Evolutionary conservation across 1,140 invertebrate species (phyloP).

Genomic region (Homalodisca vitripennis): DNA sequence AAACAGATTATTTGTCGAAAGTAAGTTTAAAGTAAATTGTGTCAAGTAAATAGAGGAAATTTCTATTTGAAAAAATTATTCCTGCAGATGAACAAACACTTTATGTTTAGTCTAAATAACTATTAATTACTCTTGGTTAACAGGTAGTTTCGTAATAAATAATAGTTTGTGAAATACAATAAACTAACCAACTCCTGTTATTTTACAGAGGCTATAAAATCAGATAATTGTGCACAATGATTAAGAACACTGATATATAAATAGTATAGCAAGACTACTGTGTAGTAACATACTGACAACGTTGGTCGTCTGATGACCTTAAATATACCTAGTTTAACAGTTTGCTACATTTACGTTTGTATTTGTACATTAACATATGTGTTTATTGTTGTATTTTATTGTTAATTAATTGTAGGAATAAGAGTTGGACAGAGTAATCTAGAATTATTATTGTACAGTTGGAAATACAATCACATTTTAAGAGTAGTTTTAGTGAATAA

Average conservation of each 20-base stretch:
- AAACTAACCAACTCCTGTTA: not conserved
- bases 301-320: not conserved
- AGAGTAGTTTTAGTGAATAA: not conserved
- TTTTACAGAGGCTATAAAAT: not conserved
- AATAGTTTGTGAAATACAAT: too few species aligned
- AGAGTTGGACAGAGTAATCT: not conserved
- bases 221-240: not conserved
- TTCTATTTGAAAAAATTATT: too few species aligned
- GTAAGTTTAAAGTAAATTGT: too few species aligned
- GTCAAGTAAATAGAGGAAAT: too few species aligned
- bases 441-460: not conserved
- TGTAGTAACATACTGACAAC: not conserved
- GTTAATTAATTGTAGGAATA: conserved; percentile 20
- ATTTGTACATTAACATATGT: conserved; percentile 14
- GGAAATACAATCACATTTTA: not conserved
- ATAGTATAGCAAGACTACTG: not conserved
- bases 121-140: too few species aligned
- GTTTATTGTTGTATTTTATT: conserved; percentile 26
- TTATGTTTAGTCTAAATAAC: too few species aligned
- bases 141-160: too few species aligned
- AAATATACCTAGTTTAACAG: not conserved
- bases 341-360: not conserved
- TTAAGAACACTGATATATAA: not conserved
- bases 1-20: too few species aligned
- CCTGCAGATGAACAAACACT: too few species aligned